Conservation (phyloP, 2,797 vertebrate genomes). For the Rhinella marina region DNA sequence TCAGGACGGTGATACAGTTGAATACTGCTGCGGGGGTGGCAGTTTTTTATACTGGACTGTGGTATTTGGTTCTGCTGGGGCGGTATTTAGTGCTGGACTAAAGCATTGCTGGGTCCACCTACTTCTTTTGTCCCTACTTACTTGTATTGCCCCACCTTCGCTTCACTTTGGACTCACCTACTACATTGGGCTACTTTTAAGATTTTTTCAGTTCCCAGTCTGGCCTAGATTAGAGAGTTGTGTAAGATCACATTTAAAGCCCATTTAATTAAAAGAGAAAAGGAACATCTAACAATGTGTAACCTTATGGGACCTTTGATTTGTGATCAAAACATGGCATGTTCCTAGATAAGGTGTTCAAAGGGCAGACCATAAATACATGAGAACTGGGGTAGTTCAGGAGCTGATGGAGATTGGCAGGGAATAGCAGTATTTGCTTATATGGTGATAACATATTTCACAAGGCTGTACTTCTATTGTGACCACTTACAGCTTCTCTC, state of each 20-base stretch:
- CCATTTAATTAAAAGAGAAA: neutral
- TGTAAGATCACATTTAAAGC: neutral
- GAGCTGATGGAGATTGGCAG: neutral
- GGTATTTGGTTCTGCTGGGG: no score
- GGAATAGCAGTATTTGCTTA: neutral
- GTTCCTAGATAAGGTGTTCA: neutral
- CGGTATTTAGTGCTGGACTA: no score
- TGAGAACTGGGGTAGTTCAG: neutral
- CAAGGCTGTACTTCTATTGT: neutral
- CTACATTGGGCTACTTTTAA: no score
- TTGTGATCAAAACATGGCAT: neutral
- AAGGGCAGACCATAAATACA: neutral
- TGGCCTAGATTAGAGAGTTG: neutral
- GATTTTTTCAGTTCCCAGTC: no score
- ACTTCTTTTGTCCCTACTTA: no score
- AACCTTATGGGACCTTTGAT: neutral
- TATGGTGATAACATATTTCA: neutral
- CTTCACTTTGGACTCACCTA: no score
- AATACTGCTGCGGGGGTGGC: no score
- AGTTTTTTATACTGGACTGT: no score
- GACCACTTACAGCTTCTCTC: no score
- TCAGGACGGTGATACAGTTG: no score
- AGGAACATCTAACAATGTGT: neutral
- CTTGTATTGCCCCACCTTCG: no score
- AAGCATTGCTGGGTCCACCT: no score